Evolutionary conservation across 1,140 invertebrate genomes (phyloP).

Genomic region (Chironomus tepperi): DNA sequence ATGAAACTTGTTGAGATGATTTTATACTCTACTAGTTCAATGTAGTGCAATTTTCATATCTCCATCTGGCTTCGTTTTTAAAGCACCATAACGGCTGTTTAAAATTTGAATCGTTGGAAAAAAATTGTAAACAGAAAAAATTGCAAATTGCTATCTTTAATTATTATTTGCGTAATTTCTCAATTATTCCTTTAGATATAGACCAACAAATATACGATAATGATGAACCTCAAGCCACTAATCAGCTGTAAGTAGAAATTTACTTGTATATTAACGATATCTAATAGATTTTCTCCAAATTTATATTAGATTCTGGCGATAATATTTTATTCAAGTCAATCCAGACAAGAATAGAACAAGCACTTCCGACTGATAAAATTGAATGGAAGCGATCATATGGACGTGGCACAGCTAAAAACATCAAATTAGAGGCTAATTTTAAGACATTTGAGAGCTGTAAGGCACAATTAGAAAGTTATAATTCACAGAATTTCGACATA

Average conservation of each 20-base stretch:
- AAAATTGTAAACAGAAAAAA: too few relatives aligned
- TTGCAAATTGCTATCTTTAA: too few relatives aligned
- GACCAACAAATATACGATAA: background rate
- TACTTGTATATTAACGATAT: background rate
- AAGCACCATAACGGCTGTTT: too few relatives aligned
- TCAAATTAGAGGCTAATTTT: conserved; percentile 77
- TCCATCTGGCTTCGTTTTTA: too few relatives aligned
- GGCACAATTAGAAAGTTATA: conserved; percentile 54
- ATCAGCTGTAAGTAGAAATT: conserved; percentile 40
- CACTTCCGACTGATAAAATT: conserved; percentile 72
- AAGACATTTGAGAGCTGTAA: conserved; percentile 66
- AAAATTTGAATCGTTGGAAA: too few relatives aligned
- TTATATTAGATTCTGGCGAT: conserved; percentile 73
- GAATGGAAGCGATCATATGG: conserved; percentile 86
- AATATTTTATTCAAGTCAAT: conserved; percentile 75
- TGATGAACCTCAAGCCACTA: conserved; percentile 33
- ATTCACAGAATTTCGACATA: conserved; percentile 54
- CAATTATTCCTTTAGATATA: too few relatives aligned
- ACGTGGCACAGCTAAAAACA: conserved; percentile 61
- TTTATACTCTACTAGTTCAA: too few relatives aligned
- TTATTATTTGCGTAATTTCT: too few relatives aligned
- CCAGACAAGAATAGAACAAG: conserved; percentile 62
- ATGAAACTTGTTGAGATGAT: too few relatives aligned
- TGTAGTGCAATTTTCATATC: too few relatives aligned
- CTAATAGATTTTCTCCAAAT: background rate